A percentile compares a stretch with the other conserved stretches of the same genome.
These are phyloP conservation scores for Tanaodytes sp. DNA, from an alignment of 2,888 invertebrate species.

Conservation along the genomic window DNA sequence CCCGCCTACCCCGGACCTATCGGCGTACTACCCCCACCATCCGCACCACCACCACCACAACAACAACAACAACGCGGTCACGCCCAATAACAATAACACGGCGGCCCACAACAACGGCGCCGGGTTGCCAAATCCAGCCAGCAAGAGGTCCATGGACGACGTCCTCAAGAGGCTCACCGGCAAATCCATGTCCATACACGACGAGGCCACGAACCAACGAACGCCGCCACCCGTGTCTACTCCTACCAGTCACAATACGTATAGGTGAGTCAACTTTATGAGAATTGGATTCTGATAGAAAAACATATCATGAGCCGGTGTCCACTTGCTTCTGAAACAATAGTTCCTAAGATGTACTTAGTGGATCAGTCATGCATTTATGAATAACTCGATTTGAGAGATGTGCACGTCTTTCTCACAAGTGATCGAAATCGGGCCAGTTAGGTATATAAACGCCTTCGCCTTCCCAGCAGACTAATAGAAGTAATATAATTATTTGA, in stretches of 20 bases:
- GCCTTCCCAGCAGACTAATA: no score
- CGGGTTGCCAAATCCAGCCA: conserved; percentile 76
- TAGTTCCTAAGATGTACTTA: no score
- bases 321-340: no score
- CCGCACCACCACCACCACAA: conserved; percentile 68
- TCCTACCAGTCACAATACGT: conserved; percentile 69
- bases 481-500: no score
- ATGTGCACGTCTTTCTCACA: no score
- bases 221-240: conserved; percentile 74
- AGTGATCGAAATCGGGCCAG: no score
- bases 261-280: no score
- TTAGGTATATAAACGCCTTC: no score
- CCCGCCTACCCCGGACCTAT: conserved; percentile 79
- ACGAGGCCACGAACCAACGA: conserved; percentile 81
- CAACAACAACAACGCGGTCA: conserved; percentile 76
- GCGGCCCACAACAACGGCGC: conserved; percentile 74
- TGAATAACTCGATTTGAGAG: no score
- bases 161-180: conserved; percentile 89
- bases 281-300: no score
- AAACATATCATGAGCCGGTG: no score
- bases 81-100: conserved; percentile 74
- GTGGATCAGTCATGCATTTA: no score
- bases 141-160: conserved; percentile 92
- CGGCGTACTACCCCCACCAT: conserved; percentile 73
- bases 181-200: conserved; percentile 83